A percentile compares a stretch with the other conserved stretches of the same genome.
Evolutionary conservation across 2,113 vertebrate genomes (phyloP).

Genomic region (Macroglossus sobrinus): DNA sequence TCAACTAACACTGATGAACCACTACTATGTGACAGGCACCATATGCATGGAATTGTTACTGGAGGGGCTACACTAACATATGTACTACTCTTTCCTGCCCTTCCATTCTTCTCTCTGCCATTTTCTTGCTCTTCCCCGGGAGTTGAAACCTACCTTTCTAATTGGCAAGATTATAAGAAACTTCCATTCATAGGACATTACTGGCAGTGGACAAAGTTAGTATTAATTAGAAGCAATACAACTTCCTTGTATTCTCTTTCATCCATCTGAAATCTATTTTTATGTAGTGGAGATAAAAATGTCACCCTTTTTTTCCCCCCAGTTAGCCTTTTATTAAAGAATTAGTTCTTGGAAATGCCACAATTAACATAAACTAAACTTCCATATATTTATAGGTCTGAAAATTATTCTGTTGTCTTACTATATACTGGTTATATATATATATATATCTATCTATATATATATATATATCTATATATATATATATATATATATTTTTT

Average conservation of each 20-base stretch:
- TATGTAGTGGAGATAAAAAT: neutral
- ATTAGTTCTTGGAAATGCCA: neutral
- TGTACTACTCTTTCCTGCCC: neutral
- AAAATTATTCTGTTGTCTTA: neutral
- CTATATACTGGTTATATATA: neutral
- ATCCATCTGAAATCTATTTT: conserved; percentile 18
- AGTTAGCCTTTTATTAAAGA: neutral
- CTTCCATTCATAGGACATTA: neutral
- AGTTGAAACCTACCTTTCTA: neutral
- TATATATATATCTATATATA: neutral
- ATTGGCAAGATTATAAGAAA: neutral
- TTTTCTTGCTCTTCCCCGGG: neutral
- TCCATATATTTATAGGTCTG: neutral
- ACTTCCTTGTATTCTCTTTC: neutral
- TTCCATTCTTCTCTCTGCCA: neutral
- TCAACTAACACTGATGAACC: neutral
- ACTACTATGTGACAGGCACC: neutral
- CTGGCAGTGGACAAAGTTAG: neutral
- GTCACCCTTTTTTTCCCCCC: neutral
- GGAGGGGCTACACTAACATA: neutral
- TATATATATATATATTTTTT: neutral
- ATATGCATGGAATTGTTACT: neutral
- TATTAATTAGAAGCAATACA: neutral
- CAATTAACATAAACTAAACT: neutral
- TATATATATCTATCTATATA: neutral